Conservation (phyloP, 2,113 vertebrate species). For the Protobothrops flavoviridis region DNA sequence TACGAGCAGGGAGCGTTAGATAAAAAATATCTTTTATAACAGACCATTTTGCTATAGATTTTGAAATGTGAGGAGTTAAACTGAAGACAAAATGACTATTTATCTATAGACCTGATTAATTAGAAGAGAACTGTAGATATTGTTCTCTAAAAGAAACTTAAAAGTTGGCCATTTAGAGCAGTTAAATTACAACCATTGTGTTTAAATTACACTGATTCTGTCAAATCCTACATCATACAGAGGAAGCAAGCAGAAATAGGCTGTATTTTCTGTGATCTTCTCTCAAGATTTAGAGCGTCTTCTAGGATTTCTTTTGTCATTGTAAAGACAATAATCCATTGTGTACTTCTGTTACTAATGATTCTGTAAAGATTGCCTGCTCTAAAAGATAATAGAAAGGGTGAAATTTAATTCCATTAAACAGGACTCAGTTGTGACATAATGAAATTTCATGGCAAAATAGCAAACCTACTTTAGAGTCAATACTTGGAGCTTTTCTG, state of each 20-base stretch:
- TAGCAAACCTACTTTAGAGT: conserved; percentile 69
- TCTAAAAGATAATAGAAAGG: conserved; percentile 80
- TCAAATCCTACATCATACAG: conserved; percentile 66
- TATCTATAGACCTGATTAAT: conserved; percentile 59
- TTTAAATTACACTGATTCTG: conserved; percentile 59
- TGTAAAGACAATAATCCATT: conserved; percentile 79
- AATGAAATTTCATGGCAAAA: conserved; percentile 77
- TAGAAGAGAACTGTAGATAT: conserved; percentile 52
- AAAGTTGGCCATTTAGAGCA: conserved; percentile 62
- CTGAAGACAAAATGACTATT: conserved; percentile 50
- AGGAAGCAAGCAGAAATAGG: conserved; percentile 59
- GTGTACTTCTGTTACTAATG: conserved; percentile 82
- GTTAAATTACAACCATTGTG: conserved; percentile 62
- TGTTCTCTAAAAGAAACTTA: conserved; percentile 65
- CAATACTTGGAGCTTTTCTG: conserved; percentile 61
- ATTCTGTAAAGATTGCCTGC: conserved; percentile 80
- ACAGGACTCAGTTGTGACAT: conserved; percentile 71
- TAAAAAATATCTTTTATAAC: conserved; percentile 48
- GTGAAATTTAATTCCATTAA: conserved; percentile 82
- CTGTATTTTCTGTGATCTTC: conserved; percentile 70
- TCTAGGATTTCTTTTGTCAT: conserved; percentile 75
- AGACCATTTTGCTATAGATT: conserved; percentile 43
- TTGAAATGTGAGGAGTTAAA: conserved; percentile 64
- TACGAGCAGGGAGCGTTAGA: conserved; percentile 20
- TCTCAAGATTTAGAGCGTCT: conserved; percentile 68